A percentile compares a stretch with the other conserved stretches of the same genome.
Conservation (phyloP, 2,797 vertebrate species). For the Saxicola maurus region DNA sequence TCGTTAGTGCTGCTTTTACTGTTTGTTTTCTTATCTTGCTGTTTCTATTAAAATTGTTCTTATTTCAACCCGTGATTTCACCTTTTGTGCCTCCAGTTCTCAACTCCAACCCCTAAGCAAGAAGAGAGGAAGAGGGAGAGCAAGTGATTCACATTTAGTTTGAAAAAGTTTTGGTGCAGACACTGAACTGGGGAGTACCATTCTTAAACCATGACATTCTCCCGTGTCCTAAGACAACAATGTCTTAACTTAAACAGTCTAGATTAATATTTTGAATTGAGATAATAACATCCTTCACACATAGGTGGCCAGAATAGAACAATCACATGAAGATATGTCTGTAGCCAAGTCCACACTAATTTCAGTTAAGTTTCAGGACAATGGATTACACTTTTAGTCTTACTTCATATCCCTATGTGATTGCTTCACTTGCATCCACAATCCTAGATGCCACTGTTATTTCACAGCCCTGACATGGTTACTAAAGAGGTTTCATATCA, state of each 20-base stretch:
- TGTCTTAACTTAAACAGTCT: not conserved
- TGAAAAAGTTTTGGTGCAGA: not conserved
- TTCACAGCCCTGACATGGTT: not conserved
- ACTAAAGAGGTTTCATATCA: not conserved
- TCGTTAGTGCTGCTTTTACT: accelerated
- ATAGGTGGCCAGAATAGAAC: not conserved
- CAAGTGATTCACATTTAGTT: accelerated
- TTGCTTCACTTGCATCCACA: not conserved
- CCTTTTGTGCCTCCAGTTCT: not conserved
- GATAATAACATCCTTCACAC: not conserved
- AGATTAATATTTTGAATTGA: not conserved
- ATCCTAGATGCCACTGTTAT: not conserved
- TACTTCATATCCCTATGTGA: not conserved
- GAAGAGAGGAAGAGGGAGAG: not conserved
- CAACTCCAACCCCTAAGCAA: accelerated
- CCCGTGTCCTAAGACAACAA: not conserved
- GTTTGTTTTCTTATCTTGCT: not conserved
- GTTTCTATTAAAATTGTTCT: not conserved
- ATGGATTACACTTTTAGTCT: not conserved
- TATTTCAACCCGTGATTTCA: not conserved
- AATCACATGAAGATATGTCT: not conserved
- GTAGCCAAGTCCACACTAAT: not conserved
- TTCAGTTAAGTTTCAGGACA: not conserved
- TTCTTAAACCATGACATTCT: not conserved
- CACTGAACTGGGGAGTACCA: not conserved